phyloP scores from a whole-genome alignment of 37 sponge, comb jelly and placozoan species.

The Mnemiopsis leidyi region DNA sequence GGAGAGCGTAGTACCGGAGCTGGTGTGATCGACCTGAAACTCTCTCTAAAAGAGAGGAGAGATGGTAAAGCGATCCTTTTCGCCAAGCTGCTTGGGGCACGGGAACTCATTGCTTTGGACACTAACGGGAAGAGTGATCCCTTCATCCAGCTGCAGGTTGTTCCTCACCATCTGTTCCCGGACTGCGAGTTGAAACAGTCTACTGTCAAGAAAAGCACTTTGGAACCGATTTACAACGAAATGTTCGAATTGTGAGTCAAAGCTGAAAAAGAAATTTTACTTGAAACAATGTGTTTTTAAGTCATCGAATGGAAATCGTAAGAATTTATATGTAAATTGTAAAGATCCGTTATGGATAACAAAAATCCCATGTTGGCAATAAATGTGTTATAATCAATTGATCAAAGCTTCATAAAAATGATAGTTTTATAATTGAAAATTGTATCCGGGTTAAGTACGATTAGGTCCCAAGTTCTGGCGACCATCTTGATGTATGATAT shows the following conservation, averaged over 20 bases:
- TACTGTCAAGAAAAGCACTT: constrained; percentile 27
- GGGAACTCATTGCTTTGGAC: constrained; percentile 2
- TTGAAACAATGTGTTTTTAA: no score
- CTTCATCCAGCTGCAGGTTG: constrained; percentile 29
- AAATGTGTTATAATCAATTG: no score
- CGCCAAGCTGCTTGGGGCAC: constrained; percentile 1
- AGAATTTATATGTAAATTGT: no score
- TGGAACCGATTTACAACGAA: constrained; percentile 48
- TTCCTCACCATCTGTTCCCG: constrained; percentile 28
- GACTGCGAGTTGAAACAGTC: constrained; percentile 52
- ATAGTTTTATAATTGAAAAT: no score
- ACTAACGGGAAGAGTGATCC: constrained; percentile 52
- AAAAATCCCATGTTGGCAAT: no score
- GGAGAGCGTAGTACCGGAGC: constrained; percentile 42
- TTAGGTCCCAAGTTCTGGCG: no score
- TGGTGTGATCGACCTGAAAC: constrained; percentile 20
- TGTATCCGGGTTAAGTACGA: no score
- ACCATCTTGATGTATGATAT: no score
- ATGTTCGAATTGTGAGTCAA: constrained; percentile 51
- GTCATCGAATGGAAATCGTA: no score
- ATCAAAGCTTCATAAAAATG: no score
- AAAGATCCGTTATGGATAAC: no score
- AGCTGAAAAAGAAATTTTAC: no score
- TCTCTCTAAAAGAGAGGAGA: constrained; percentile 39
- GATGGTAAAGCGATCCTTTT: constrained; percentile 25